These are phyloP conservation scores for Apteryx owenii DNA, from an alignment of 2,113 vertebrate species.

Conservation along the genomic window DNA sequence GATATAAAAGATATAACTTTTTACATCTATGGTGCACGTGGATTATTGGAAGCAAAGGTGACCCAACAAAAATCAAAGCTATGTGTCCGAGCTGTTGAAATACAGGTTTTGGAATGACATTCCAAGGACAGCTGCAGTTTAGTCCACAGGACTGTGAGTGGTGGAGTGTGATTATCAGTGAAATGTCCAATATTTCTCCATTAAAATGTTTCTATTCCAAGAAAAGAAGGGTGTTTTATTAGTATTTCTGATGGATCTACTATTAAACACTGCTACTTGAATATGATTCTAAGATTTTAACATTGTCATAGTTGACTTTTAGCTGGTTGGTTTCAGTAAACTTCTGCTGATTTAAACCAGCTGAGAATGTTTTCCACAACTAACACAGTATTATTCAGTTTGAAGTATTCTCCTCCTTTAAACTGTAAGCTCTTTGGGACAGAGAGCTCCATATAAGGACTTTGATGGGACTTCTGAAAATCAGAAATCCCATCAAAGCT, in stretches of 20 bases:
- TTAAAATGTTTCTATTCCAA: neutral
- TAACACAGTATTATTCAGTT: neutral
- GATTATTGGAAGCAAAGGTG: slow-evolving; percentile 11
- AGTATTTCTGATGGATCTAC: neutral
- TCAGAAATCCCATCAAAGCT: neutral
- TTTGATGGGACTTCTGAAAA: neutral
- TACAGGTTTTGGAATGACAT: neutral
- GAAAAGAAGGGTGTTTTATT: neutral
- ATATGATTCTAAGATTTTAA: neutral
- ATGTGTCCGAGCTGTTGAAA: slow-evolving; percentile 3
- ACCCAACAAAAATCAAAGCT: neutral
- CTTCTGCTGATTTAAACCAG: neutral
- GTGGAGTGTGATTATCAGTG: neutral
- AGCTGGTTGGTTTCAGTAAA: neutral
- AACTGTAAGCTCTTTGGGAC: neutral
- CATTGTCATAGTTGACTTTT: neutral
- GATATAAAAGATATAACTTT: neutral
- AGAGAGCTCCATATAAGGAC: neutral
- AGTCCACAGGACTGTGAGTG: neutral
- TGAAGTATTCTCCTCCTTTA: neutral
- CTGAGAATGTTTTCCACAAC: neutral
- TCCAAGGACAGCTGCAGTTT: neutral
- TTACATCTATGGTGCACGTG: slow-evolving; percentile 10
- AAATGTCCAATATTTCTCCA: neutral
- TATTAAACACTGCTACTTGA: neutral